These are phyloP conservation scores for Bombus pascuorum DNA, from an alignment of 1,140 invertebrate genomes.

Conservation along the genomic window DNA sequence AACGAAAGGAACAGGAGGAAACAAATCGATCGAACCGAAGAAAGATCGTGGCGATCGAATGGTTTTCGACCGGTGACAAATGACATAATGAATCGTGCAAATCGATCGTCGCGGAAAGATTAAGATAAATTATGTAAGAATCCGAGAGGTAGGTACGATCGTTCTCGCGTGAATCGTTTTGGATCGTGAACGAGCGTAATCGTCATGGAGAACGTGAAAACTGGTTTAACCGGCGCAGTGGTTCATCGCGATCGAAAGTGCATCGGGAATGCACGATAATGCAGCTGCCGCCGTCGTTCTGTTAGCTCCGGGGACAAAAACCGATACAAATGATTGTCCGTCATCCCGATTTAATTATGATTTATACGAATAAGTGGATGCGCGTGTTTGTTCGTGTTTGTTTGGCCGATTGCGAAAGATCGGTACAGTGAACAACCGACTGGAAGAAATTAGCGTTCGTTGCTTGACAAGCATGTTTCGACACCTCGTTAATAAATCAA, in stretches of 20 bases:
- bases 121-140: conserved; percentile 43
- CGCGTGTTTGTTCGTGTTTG: not conserved
- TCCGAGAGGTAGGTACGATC: not conserved
- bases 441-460: not conserved
- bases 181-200: not conserved
- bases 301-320: conserved; percentile 26
- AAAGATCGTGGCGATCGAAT: not conserved
- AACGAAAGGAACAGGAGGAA: not conserved
- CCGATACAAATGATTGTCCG: conserved; percentile 45
- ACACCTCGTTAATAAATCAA: conserved; percentile 44
- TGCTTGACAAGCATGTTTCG: conserved; percentile 23
- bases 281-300: conserved; percentile 19
- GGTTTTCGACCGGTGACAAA: conserved; percentile 26
- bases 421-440: not conserved
- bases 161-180: not conserved
- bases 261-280: conserved; percentile 25
- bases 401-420: conserved; percentile 27
- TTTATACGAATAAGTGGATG: conserved; percentile 19
- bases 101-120: conserved; percentile 49
- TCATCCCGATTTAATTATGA: conserved; percentile 52
- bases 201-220: conserved; percentile 1
- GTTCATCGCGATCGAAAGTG: conserved; percentile 30
- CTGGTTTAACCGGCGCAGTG: conserved; percentile 20
- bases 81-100: conserved; percentile 49
- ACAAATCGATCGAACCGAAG: not conserved